phyloP scores from a whole-genome alignment of 1,140 invertebrate species.

The Dendroctonus valens region DNA sequence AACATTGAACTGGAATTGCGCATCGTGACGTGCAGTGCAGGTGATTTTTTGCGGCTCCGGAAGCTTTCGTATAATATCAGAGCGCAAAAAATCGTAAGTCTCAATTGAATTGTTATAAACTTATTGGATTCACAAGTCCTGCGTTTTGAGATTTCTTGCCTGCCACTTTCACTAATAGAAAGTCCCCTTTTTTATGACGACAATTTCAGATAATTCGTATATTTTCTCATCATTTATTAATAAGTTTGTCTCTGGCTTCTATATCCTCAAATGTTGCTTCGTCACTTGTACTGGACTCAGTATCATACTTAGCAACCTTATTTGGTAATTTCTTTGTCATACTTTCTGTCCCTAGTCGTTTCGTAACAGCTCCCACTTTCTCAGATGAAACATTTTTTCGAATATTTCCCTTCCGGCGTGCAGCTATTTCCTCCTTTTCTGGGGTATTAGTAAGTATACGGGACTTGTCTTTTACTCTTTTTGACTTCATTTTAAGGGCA shows the following conservation, averaged over 20 bases:
- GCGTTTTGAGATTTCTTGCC: background rate
- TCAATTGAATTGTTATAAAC: no score
- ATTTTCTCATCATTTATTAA: background rate
- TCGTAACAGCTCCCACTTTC: background rate
- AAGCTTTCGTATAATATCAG: no score
- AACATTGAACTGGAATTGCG: no score
- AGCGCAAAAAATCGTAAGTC: no score
- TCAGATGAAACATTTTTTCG: background rate
- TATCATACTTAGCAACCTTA: background rate
- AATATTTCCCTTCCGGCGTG: background rate
- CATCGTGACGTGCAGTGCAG: no score
- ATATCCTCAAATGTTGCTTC: background rate
- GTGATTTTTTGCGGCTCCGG: no score
- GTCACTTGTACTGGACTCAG: background rate
- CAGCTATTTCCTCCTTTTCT: constrained; percentile 18
- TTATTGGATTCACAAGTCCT: no score
- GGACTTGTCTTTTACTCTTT: no score
- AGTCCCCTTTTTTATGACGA: background rate
- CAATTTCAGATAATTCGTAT: background rate
- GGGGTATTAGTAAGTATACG: no score
- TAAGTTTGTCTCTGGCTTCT: background rate
- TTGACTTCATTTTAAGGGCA: no score
- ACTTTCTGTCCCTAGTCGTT: background rate
- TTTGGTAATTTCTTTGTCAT: background rate
- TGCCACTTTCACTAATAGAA: background rate